Conservation (phyloP, 2,113 vertebrate genomes). For the Potamarius usumacintae region DNA sequence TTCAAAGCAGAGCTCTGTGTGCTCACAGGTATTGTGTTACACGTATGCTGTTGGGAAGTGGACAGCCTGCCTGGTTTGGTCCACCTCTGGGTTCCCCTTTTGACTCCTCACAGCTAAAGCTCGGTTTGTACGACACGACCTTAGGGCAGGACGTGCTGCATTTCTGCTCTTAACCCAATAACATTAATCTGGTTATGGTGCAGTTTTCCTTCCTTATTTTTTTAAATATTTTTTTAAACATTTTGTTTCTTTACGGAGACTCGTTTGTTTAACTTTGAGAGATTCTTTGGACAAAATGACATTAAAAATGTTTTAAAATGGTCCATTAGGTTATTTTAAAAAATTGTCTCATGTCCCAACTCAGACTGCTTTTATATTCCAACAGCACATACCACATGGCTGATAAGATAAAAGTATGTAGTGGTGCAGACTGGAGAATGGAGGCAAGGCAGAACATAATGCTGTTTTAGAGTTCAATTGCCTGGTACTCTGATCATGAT, state of each 20-base stretch:
- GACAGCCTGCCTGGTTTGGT: constrained; percentile 69
- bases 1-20: constrained; percentile 84
- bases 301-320: background rate
- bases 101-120: constrained; percentile 61
- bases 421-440: constrained; percentile 33
- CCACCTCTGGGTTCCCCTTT: constrained; percentile 68
- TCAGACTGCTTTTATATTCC: constrained; percentile 30
- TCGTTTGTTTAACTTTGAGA: background rate
- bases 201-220: background rate
- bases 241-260: background rate
- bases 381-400: constrained; percentile 31
- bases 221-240: background rate
- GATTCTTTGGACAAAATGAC: background rate
- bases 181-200: constrained; percentile 14
- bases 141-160: constrained; percentile 31
- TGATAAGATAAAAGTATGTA: constrained; percentile 47
- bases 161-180: constrained; percentile 24
- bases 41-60: constrained; percentile 74
- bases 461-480: constrained; percentile 58
- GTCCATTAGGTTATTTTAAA: background rate
- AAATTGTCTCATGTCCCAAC: background rate
- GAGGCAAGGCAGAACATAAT: constrained; percentile 51
- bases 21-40: constrained; percentile 82
- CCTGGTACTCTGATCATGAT: constrained; percentile 54
- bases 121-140: constrained; percentile 41